Conservation (phyloP, 1,140 invertebrate genomes). For the Dryas iulia region DNA sequence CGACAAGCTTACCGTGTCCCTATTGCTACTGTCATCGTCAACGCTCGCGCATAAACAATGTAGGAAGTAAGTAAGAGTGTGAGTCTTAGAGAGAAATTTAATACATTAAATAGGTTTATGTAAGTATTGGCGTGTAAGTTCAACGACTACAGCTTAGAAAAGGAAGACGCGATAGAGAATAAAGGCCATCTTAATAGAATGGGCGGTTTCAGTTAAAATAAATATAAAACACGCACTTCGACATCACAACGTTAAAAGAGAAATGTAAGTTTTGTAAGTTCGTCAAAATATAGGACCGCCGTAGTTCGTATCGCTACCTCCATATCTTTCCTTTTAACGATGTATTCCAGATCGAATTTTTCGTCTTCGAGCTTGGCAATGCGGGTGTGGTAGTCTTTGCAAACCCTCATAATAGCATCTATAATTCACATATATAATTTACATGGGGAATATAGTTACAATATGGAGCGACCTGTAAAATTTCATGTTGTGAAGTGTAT, state of each 20-base stretch:
- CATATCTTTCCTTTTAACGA: slow-evolving; percentile 98
- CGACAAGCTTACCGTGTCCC: slow-evolving; percentile 31
- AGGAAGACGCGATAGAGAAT: slow-evolving; percentile 61
- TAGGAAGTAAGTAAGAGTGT: slow-evolving; percentile 52
- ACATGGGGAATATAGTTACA: slow-evolving; percentile 40
- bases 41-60: slow-evolving; percentile 42
- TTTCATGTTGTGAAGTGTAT: slow-evolving; percentile 43
- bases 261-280: slow-evolving; percentile 71
- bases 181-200: slow-evolving; percentile 33
- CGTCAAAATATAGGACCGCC: slow-evolving; percentile 55
- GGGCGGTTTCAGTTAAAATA: slow-evolving; percentile 52
- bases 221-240: slow-evolving; percentile 65
- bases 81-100: slow-evolving; percentile 54
- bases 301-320: slow-evolving; percentile 86
- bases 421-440: slow-evolving; percentile 74
- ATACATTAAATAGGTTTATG: slow-evolving; percentile 50
- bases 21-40: slow-evolving; percentile 30
- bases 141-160: slow-evolving; percentile 60
- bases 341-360: slow-evolving; percentile 99
- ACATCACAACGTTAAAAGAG: slow-evolving; percentile 65
- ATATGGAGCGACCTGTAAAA: slow-evolving; percentile 32
- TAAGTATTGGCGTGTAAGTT: slow-evolving; percentile 53
- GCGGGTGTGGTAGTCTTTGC: slow-evolving; percentile 93
- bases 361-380: slow-evolving; percentile 94
- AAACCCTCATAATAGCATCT: slow-evolving; percentile 90